Evolutionary conservation across 2,113 vertebrate species (phyloP), one percentile per base, ranked within the genome.

Genomic region (Madoqua kirkii): DNA sequence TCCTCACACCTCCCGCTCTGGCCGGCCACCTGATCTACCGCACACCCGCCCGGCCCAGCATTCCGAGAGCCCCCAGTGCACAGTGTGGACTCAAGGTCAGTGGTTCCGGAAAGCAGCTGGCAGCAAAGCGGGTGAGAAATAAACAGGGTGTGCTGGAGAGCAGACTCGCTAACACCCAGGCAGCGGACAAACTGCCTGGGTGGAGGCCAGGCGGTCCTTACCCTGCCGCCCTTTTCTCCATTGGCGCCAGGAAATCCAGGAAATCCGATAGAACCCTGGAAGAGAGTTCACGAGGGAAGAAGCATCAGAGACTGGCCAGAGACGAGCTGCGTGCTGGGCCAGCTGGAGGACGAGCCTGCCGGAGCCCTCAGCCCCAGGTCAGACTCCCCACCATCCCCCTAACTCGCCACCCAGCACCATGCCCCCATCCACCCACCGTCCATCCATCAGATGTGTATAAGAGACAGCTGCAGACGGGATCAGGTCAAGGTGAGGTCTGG

Each of bases 201-300:
- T 7, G 0, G 3, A 6, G 1, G 0, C 7, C 60, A 2, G 36
- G 0, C 31, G 0, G 4, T 82, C 97, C 99, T 97, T 99, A 99
- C 99, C 99, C 99, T 98, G 95, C 99, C 99, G 84, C 99, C 99
- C 97, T 99, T 99, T 98, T 99, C 99, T 97, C 99, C 99, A 0
- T 99, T 99, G 98, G 99, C 99, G 6, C 99, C 99, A 29, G 99
- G 99, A 94, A 99, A 99, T 90, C 99, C 99, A 98, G 99, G 99
- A 98, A 99, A 99, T 96, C 99, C 99, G 40, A 99, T 99, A 4
- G 99, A 99, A 95, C 99, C 99, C 99, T 99, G 98, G 23, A 98
- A 97, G 87, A 92, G 93, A 94, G 27, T 55, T 36, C 92, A 92
- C 2, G 0, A 54, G 96, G 10, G 98, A 14, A 60, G 27, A 54